Evolutionary conservation across 1,140 invertebrate genomes (phyloP).

Genomic region (Diachasma alloeum): DNA sequence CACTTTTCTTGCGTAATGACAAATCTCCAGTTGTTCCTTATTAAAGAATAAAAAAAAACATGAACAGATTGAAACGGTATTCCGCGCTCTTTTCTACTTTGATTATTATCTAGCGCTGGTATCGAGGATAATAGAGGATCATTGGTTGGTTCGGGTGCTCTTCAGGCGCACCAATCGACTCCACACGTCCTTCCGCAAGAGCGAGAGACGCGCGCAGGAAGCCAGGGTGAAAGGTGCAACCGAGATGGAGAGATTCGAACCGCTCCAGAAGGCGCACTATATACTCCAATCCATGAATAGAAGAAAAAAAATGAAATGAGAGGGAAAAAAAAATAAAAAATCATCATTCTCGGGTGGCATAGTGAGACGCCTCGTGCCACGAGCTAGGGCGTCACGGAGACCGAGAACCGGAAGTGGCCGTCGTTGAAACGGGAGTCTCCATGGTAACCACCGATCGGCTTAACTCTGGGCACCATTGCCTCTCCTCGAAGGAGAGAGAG

Average conservation of each 20-base stretch:
- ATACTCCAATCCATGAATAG: slow-evolving; percentile 6
- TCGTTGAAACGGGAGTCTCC: slow-evolving; percentile 50
- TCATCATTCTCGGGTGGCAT: neutral
- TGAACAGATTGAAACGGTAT: neutral
- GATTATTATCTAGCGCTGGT: slow-evolving; percentile 7
- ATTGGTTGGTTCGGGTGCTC: slow-evolving; percentile 15
- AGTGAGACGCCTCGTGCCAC: slow-evolving; percentile 20
- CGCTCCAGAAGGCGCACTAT: neutral
- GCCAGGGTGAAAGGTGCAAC: slow-evolving; percentile 20
- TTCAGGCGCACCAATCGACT: neutral
- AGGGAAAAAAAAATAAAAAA: slow-evolving; percentile 19
- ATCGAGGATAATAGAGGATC: slow-evolving; percentile 19
- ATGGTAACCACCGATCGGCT: slow-evolving; percentile 51
- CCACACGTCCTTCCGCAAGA: slow-evolving; percentile 8
- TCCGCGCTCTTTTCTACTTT: neutral
- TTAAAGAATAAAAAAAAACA: neutral
- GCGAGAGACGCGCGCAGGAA: neutral
- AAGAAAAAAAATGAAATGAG: slow-evolving; percentile 19
- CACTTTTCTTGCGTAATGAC: slow-evolving; percentile 9
- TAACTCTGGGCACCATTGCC: slow-evolving; percentile 39
- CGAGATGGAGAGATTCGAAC: neutral
- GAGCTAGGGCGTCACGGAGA: slow-evolving; percentile 23
- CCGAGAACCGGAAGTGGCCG: slow-evolving; percentile 49
- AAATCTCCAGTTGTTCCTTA: neutral
- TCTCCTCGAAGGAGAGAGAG: slow-evolving; percentile 16